Conservation (phyloP, 2,888 invertebrate genomes). For the Bimastos eiseni region DNA sequence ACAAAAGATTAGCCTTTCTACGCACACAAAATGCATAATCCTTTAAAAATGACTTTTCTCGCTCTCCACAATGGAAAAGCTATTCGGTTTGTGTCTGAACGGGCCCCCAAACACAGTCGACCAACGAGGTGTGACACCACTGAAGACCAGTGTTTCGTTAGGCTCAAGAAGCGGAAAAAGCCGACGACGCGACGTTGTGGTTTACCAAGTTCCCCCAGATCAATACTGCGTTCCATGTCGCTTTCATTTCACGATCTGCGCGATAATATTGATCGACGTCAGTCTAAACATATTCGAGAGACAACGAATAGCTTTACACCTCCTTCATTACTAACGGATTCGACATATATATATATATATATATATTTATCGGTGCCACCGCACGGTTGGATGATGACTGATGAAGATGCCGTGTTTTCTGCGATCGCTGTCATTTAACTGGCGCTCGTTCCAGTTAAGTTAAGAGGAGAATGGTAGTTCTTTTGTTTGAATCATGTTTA, state of each 20-base stretch:
- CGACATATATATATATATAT: neutral
- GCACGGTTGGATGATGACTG: neutral
- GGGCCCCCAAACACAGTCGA: neutral
- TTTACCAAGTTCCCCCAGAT: neutral
- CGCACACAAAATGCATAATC: neutral
- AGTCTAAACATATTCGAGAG: neutral
- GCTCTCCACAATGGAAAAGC: no score
- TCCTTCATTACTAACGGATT: neutral
- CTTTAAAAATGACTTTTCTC: neutral
- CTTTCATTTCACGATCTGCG: neutral
- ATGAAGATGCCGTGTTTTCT: neutral
- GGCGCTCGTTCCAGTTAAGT: neutral
- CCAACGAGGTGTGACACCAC: neutral
- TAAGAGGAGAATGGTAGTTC: no score
- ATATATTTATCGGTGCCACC: neutral
- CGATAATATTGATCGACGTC: neutral
- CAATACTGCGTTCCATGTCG: neutral
- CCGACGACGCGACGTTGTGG: neutral
- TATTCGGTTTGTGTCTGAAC: neutral
- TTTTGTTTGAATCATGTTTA: neutral
- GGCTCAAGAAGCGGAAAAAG: neutral
- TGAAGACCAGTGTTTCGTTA: neutral
- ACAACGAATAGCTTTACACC: neutral
- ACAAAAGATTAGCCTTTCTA: neutral
- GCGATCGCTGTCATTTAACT: neutral